Evolutionary conservation across 1,140 invertebrate genomes (phyloP).

Genomic region (Pseudobourletiella spinata): DNA sequence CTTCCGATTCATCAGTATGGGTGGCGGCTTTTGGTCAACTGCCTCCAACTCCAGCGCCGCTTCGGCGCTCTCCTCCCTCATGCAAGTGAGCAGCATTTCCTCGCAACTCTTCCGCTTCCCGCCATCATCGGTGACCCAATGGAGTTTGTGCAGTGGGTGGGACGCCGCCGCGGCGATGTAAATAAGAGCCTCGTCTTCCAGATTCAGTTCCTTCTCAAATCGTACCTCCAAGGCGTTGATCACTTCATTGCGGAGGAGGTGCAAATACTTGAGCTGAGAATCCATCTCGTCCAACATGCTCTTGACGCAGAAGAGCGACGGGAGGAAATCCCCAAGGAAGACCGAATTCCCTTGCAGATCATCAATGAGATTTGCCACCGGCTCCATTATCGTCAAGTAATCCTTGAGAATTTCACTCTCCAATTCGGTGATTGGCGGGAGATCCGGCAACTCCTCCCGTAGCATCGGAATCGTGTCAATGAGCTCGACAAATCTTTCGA

Average conservation of each 20-base stretch:
- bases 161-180: neutral
- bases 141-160: neutral
- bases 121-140: neutral
- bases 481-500: neutral
- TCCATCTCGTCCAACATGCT: neutral
- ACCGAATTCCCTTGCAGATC: neutral
- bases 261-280: neutral
- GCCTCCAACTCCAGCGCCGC: neutral
- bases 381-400: neutral
- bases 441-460: neutral
- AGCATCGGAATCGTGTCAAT: neutral
- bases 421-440: neutral
- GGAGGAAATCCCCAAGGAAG: neutral
- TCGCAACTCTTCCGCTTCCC: neutral
- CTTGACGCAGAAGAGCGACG: neutral
- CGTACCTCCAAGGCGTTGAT: neutral
- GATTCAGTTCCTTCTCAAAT: neutral
- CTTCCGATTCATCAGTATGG: no score
- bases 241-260: neutral
- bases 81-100: neutral
- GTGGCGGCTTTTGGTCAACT: neutral
- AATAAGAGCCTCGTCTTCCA: neutral
- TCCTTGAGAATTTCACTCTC: neutral
- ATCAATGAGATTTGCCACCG: neutral
- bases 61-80: no score